Conservation (phyloP, 2,113 vertebrate genomes). For the Bubalus kerabau region DNA sequence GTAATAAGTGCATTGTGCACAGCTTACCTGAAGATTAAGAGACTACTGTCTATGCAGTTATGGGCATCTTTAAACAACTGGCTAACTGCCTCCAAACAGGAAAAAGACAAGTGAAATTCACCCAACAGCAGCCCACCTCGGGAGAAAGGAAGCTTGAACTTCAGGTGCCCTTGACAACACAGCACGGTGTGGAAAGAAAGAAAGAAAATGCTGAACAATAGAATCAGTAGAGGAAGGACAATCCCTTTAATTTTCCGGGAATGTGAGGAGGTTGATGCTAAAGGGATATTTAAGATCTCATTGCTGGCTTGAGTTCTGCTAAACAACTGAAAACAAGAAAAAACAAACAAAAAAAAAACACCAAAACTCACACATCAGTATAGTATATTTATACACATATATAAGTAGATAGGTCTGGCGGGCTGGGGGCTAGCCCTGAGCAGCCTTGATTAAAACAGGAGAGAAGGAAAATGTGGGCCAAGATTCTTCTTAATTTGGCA, state of each 20-base stretch:
- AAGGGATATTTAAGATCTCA: neutral
- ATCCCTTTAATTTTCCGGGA: constrained; percentile 43
- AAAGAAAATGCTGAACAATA: constrained; percentile 66
- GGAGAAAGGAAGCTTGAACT: constrained; percentile 71
- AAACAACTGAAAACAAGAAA: neutral
- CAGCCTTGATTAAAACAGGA: neutral
- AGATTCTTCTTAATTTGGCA: neutral
- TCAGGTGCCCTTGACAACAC: constrained; percentile 64
- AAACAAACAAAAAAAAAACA: neutral
- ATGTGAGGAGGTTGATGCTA: neutral
- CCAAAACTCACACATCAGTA: neutral
- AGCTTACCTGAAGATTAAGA: neutral
- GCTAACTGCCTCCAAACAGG: neutral
- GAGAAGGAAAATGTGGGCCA: neutral
- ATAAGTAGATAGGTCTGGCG: neutral
- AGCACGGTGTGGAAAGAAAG: constrained; percentile 37
- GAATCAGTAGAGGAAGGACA: constrained; percentile 26
- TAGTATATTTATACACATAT: neutral
- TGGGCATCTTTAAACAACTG: neutral
- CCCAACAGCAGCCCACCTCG: constrained; percentile 13
- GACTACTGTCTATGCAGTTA: neutral
- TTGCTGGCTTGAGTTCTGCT: neutral
- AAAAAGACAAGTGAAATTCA: constrained; percentile 38
- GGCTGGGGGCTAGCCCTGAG: neutral
- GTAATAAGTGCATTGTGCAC: neutral